Conservation (phyloP, 2,888 invertebrate genomes). For the Mesopsocus fuscifrons region DNA sequence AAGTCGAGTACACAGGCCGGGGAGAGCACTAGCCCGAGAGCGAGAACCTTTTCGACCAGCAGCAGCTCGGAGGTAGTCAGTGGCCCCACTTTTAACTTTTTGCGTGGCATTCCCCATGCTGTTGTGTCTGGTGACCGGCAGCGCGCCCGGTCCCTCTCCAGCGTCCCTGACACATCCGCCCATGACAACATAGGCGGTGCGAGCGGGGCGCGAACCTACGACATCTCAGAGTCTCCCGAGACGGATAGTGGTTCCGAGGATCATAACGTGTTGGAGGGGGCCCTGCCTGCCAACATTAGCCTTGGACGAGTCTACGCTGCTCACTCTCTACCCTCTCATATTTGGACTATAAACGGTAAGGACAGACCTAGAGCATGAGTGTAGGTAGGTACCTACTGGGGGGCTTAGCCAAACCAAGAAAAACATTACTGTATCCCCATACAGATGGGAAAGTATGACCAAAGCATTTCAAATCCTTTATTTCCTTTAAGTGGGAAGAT, state of each 20-base stretch:
- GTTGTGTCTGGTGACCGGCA: slow-evolving; percentile 59
- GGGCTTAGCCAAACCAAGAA: slow-evolving; percentile 19
- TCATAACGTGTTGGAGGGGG: slow-evolving; percentile 33
- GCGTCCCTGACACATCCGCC: slow-evolving; percentile 47
- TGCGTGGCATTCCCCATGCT: slow-evolving; percentile 49
- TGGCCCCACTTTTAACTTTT: slow-evolving; percentile 42
- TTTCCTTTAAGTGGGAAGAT: no score
- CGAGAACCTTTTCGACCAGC: slow-evolving; percentile 56
- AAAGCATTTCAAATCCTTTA: no score
- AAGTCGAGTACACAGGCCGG: slow-evolving; percentile 66
- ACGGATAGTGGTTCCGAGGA: slow-evolving; percentile 50
- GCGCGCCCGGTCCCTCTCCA: slow-evolving; percentile 62
- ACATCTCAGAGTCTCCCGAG: slow-evolving; percentile 41
- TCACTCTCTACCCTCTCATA: slow-evolving; percentile 77
- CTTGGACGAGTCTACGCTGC: slow-evolving; percentile 68
- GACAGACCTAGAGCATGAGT: no score
- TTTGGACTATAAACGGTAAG: slow-evolving; percentile 65
- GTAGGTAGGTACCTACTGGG: slow-evolving; percentile 14
- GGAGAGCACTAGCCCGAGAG: slow-evolving; percentile 46
- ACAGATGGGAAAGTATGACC: no score
- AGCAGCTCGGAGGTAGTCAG: slow-evolving; percentile 44
- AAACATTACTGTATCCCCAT: slow-evolving; percentile 24
- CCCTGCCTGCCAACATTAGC: slow-evolving; percentile 31
- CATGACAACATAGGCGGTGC: slow-evolving; percentile 37
- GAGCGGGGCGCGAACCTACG: slow-evolving; percentile 38